Evolutionary conservation across 2,888 invertebrate genomes (phyloP).

Genomic region (Thecophora atra): DNA sequence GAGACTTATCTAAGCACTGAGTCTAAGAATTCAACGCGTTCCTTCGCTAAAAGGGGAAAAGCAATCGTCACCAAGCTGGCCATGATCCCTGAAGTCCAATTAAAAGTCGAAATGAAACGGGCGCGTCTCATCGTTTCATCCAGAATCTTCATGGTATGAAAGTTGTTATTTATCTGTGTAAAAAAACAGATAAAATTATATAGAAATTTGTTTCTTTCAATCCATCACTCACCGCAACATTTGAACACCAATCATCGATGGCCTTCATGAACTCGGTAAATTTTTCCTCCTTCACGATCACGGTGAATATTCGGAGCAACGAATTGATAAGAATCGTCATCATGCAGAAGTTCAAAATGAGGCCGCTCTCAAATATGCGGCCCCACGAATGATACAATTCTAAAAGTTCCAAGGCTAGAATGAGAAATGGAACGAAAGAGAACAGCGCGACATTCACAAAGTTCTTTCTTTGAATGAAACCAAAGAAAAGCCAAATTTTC

Average conservation of each 20-base stretch:
- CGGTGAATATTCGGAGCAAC: constrained; percentile 40
- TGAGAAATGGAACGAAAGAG: constrained; percentile 22
- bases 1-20: neutral
- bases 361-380: constrained; percentile 28
- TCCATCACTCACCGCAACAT: constrained; percentile 29
- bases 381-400: constrained; percentile 38
- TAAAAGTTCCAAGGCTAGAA: constrained; percentile 39
- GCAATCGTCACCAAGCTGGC: constrained; percentile 37
- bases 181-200: neutral
- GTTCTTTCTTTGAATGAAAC: constrained; percentile 42
- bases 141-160: constrained; percentile 28
- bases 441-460: constrained; percentile 28
- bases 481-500: constrained; percentile 43
- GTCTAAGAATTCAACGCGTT: constrained; percentile 39
- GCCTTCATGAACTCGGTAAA: constrained; percentile 41
- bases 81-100: constrained; percentile 35
- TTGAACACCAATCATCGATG: constrained; percentile 41
- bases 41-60: constrained; percentile 38
- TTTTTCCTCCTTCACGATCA: constrained; percentile 42
- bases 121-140: constrained; percentile 30
- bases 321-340: constrained; percentile 45
- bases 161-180: constrained; percentile 35
- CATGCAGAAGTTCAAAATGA: constrained; percentile 45
- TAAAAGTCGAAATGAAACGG: constrained; percentile 31
- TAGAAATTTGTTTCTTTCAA: neutral